These are phyloP conservation scores for Ichneumoninae sp. DNA, from an alignment of 2,888 invertebrate genomes.

Conservation along the genomic window DNA sequence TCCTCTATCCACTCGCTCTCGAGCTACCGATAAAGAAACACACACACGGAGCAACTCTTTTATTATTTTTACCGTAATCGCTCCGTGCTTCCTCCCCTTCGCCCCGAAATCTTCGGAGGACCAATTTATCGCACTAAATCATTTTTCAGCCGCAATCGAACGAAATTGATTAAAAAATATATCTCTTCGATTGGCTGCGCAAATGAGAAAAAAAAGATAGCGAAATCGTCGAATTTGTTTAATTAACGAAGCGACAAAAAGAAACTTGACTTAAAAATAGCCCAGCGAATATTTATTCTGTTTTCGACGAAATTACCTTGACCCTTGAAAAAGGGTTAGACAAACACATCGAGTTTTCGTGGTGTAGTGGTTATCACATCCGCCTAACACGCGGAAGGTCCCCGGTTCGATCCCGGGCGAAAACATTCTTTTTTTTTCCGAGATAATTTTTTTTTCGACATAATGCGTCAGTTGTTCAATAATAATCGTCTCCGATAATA, in stretches of 20 bases:
- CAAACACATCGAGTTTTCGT: slow-evolving; percentile 87
- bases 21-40: slow-evolving; percentile 78
- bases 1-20: slow-evolving; percentile 58
- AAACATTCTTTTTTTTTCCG: slow-evolving; percentile 86
- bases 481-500: neutral
- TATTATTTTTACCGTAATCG: slow-evolving; percentile 31
- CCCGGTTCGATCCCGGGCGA: slow-evolving; percentile 96
- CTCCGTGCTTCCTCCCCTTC: slow-evolving; percentile 25
- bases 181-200: neutral
- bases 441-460: neutral
- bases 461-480: neutral
- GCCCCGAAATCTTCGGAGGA: slow-evolving; percentile 44
- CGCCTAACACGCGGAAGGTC: slow-evolving; percentile 96
- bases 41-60: slow-evolving; percentile 63
- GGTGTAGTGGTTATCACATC: slow-evolving; percentile 96
- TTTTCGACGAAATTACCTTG: neutral
- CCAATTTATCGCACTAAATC: neutral
- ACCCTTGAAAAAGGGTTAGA: neutral
- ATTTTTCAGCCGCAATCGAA: neutral
- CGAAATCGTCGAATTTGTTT: neutral
- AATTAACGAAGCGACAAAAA: neutral
- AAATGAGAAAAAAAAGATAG: neutral
- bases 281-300: neutral
- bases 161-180: neutral
- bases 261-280: neutral